Percentiles rank a stretch among this genome's conserved stretches.
phyloP scores from a whole-genome alignment of 2,113 vertebrate species.

The Odontesthes bonariensis region DNA sequence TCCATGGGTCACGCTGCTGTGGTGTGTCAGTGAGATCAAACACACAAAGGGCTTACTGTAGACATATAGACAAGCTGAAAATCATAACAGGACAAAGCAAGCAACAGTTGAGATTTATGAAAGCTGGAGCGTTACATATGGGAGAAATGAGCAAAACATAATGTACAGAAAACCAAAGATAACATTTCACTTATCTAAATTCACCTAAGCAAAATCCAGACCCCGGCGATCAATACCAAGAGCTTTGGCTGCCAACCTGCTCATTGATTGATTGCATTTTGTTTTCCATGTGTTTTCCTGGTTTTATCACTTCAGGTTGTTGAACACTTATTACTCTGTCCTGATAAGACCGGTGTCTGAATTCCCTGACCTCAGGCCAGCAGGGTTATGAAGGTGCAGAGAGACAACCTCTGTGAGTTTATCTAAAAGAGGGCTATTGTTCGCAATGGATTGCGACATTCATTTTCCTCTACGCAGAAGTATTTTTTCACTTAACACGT shows the following conservation, averaged over 20 bases:
- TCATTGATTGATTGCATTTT: conserved; percentile 78
- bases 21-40: conserved; percentile 47
- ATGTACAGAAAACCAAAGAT: conserved; percentile 5
- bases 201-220: conserved; percentile 34
- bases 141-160: not conserved
- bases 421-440: conserved; percentile 4
- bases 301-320: conserved; percentile 68
- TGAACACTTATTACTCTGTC: conserved; percentile 74
- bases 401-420: conserved; percentile 14
- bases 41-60: conserved; percentile 39
- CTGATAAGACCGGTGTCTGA: conserved; percentile 64
- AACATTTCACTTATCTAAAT: conserved; percentile 48
- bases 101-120: not conserved
- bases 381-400: conserved; percentile 34
- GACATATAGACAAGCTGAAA: not conserved
- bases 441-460: not conserved
- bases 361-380: conserved; percentile 57
- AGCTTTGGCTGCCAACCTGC: conserved; percentile 64
- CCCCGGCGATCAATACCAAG: conserved; percentile 70
- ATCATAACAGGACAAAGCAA: not conserved
- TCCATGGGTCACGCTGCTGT: conserved; percentile 68
- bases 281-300: conserved; percentile 58
- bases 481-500: not conserved
- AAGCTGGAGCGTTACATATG: conserved; percentile 13
- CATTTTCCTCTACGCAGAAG: not conserved